These are phyloP conservation scores for Spea multiplicata DNA, from an alignment of 2,113 vertebrate species.

Conservation along the genomic window DNA sequence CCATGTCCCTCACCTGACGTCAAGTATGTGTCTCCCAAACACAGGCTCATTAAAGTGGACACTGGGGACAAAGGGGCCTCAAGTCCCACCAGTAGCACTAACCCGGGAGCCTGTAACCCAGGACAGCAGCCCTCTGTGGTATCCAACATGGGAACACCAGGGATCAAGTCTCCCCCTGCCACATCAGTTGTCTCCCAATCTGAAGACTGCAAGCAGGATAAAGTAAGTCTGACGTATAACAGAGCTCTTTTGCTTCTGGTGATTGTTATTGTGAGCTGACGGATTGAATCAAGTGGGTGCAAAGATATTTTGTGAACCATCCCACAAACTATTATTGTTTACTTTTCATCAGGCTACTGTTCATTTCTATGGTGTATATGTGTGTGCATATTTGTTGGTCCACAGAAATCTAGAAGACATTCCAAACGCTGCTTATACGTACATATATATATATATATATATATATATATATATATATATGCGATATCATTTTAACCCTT, in stretches of 20 bases:
- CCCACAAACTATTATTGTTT: too few relatives aligned
- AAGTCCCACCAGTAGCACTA: conserved; percentile 60
- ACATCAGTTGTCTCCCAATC: conserved; percentile 44
- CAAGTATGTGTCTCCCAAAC: conserved; percentile 86
- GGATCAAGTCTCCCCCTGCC: conserved; percentile 45
- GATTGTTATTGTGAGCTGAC: too few relatives aligned
- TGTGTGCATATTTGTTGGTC: too few relatives aligned
- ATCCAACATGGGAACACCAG: conserved; percentile 39
- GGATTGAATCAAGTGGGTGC: background rate
- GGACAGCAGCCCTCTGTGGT: conserved; percentile 55
- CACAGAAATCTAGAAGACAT: too few relatives aligned
- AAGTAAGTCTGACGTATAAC: conserved; percentile 61
- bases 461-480: too few relatives aligned
- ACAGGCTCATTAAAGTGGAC: conserved; percentile 92
- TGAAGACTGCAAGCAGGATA: conserved; percentile 69
- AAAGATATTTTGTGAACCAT: too few relatives aligned
- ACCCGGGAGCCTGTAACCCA: conserved; percentile 58
- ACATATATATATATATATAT: too few relatives aligned
- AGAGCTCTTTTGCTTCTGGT: background rate
- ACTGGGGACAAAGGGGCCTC: conserved; percentile 71
- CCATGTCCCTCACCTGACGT: conserved; percentile 70
- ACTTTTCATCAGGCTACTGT: too few relatives aligned
- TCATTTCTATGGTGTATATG: too few relatives aligned
- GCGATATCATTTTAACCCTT: too few relatives aligned
- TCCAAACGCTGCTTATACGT: too few relatives aligned